These are phyloP conservation scores for Eupithecia centaureata DNA, from an alignment of 2,888 invertebrate genomes.

Conservation along the genomic window DNA sequence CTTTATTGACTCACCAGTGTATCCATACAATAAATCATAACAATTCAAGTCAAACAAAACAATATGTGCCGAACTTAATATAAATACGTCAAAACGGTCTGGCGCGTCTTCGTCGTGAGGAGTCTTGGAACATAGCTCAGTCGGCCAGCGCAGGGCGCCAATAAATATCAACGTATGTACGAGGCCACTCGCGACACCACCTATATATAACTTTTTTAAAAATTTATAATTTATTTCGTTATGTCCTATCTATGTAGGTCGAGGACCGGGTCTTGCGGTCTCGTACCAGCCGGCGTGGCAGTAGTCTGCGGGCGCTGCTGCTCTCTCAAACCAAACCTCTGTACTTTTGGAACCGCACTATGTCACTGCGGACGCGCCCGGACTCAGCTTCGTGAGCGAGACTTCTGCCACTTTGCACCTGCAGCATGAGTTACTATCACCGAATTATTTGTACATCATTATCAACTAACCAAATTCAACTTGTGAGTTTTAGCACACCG, in stretches of 20 bases:
- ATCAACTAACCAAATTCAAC: slow-evolving; percentile 39
- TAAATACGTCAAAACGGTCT: slow-evolving; percentile 78
- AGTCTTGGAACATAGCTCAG: slow-evolving; percentile 64
- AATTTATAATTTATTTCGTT: slow-evolving; percentile 83
- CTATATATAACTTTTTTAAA: slow-evolving; percentile 76
- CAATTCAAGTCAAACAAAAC: slow-evolving; percentile 83
- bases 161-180: slow-evolving; percentile 82
- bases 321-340: background rate
- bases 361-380: slow-evolving; percentile 3
- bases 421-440: slow-evolving; percentile 41
- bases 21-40: slow-evolving; percentile 84
- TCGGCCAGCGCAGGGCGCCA: slow-evolving; percentile 73
- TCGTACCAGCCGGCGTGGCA: slow-evolving; percentile 22
- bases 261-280: slow-evolving; percentile 50
- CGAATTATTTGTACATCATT: slow-evolving; percentile 42
- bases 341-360: slow-evolving; percentile 1
- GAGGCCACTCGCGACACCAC: slow-evolving; percentile 73
- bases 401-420: slow-evolving; percentile 32
- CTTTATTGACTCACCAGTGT: slow-evolving; percentile 84
- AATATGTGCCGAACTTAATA: slow-evolving; percentile 82
- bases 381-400: slow-evolving; percentile 6
- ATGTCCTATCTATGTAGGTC: slow-evolving; percentile 82
- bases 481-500: slow-evolving; percentile 33
- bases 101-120: slow-evolving; percentile 66
- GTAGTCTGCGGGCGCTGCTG: slow-evolving; percentile 13